Percentiles rank a stretch among this genome's conserved stretches.
phyloP scores from a whole-genome alignment of 2,797 vertebrate species.

The Spinibarbus caldwelli region DNA sequence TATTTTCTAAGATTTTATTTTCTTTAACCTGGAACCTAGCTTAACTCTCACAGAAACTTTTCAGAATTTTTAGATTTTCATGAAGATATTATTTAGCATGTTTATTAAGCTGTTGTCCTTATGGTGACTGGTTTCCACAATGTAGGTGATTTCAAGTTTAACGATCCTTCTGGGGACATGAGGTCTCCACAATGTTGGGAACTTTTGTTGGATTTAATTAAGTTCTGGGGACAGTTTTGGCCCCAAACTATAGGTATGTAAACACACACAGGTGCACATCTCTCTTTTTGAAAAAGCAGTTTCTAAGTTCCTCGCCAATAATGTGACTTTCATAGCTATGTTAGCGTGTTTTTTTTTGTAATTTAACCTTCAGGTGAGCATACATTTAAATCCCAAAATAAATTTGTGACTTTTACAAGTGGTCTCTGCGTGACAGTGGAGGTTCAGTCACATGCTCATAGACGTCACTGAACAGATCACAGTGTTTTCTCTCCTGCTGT shows the following conservation, averaged over 20 bases:
- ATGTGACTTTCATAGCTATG: not conserved
- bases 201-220: not conserved
- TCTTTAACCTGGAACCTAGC: not conserved
- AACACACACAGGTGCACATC: constrained; percentile 1
- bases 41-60: not conserved
- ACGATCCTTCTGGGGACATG: not conserved
- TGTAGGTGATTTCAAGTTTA: constrained; percentile 8
- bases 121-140: not conserved
- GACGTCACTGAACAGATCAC: constrained; percentile 35
- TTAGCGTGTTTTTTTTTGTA: not conserved
- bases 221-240: not conserved
- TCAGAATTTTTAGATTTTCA: not conserved
- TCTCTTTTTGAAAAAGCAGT: not conserved
- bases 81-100: not conserved
- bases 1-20: not conserved
- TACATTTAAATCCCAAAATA: constrained; percentile 24
- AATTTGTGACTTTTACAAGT: constrained; percentile 16
- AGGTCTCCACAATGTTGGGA: not conserved
- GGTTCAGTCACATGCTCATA: not conserved
- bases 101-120: not conserved
- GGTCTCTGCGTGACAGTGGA: not conserved
- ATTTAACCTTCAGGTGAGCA: constrained; percentile 10
- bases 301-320: not conserved
- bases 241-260: not conserved
- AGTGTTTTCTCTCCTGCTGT: constrained; percentile 38